phyloP scores from a whole-genome alignment of 2,113 vertebrate species.

The Laterallus jamaicensis region DNA sequence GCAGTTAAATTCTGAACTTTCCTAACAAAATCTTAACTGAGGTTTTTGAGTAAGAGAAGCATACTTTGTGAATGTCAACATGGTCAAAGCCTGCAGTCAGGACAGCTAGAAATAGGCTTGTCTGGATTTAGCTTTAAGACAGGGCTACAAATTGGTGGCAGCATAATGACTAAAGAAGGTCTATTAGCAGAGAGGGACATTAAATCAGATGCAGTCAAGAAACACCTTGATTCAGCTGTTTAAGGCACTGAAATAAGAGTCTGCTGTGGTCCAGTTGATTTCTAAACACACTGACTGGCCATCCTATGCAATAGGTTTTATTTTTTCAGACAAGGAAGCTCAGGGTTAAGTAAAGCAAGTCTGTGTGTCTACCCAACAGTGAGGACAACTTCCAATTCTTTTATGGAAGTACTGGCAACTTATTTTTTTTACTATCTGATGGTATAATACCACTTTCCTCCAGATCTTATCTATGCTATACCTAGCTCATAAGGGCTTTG shows the following conservation, averaged over 20 bases:
- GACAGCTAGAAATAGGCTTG: not conserved
- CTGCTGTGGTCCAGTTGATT: not conserved
- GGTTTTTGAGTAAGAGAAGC: not conserved
- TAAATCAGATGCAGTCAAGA: not conserved
- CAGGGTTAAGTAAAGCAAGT: not conserved
- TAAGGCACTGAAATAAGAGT: not conserved
- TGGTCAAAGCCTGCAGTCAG: not conserved
- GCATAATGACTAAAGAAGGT: not conserved
- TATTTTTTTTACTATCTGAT: not conserved
- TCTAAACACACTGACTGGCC: not conserved
- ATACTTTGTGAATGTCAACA: not conserved
- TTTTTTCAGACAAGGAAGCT: not conserved
- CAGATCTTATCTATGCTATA: not conserved
- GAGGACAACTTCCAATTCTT: not conserved
- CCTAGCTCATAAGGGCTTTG: not conserved
- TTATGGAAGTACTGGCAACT: not conserved
- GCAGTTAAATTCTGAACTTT: not conserved
- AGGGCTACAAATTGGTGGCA: not conserved
- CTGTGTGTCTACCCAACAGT: rapidly evolving
- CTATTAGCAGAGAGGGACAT: not conserved
- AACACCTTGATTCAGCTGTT: not conserved
- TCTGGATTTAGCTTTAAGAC: not conserved
- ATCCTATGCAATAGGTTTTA: not conserved
- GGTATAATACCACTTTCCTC: not conserved
- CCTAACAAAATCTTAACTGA: not conserved